Evolutionary conservation across 2,113 vertebrate genomes (phyloP).

Genomic region (Prionailurus bengalensis): DNA sequence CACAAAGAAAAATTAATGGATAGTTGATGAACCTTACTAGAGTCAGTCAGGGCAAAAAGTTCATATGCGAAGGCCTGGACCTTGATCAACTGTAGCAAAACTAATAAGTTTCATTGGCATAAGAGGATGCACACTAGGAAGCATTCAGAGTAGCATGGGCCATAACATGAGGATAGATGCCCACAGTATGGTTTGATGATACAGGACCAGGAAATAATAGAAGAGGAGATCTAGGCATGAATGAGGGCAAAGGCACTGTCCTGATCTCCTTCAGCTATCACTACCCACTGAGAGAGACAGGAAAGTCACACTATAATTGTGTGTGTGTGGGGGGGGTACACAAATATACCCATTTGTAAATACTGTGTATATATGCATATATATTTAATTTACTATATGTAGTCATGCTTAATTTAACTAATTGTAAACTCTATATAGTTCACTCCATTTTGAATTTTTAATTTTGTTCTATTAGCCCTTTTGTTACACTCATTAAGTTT

Average conservation of each 20-base stretch:
- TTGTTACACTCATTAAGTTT: conserved; percentile 22
- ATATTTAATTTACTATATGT: conserved; percentile 11
- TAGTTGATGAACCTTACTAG: conserved; percentile 20
- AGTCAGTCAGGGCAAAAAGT: conserved; percentile 48
- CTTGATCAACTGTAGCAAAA: conserved; percentile 63
- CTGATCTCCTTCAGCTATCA: not conserved
- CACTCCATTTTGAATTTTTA: conserved; percentile 31
- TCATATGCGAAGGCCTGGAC: conserved; percentile 11
- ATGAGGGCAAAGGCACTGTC: not conserved
- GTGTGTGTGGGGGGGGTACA: not conserved
- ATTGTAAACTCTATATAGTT: not conserved
- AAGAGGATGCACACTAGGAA: conserved; percentile 8
- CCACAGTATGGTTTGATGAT: not conserved
- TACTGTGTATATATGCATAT: not conserved
- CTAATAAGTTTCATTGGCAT: conserved; percentile 44
- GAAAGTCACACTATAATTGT: not conserved
- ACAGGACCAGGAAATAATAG: conserved; percentile 11
- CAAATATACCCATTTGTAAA: not conserved
- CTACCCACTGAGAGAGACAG: not conserved
- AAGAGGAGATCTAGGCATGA: not conserved
- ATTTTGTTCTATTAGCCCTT: not conserved
- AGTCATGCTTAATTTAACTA: conserved; percentile 19
- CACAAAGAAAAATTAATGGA: conserved; percentile 56
- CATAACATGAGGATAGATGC: not conserved
- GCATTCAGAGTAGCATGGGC: not conserved